Evolutionary conservation across 64 coral and sea anemone species (phyloP), one percentile per base, ranked within the genome.

Genomic region (Pocillopora verrucosa): DNA sequence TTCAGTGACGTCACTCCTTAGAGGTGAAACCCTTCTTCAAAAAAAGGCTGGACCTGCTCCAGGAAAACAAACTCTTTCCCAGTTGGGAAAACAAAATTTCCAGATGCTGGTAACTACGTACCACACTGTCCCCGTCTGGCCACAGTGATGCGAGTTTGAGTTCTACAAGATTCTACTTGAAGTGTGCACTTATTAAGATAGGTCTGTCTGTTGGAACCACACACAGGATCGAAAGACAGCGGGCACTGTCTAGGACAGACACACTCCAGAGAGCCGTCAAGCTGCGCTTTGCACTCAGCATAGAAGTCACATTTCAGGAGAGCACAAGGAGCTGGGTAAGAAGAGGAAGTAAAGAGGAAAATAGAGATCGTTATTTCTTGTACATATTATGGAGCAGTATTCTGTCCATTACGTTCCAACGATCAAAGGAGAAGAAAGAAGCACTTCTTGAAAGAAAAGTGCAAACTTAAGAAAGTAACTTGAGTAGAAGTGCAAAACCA

Each of bases 271-370:
- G 91, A 82, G 10, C 95, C 95, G 36, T 96, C 95, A 20, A 93
- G 63, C 38, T 91, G 80, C 0, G 91, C 61, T 59, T 93, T 37
- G 30, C 95, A 96, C 37, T 69, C 80, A 11, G 95, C 91, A 51
- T 96, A 93, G 78, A 93, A 96, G 36, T 90, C 92, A 82, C 95
- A 96, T 24, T 96, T 93, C 20, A 96, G 77, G 34, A 96, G 88
- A 19, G 91, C 95, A 69, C 95, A 96, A 51, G 95, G 95, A 13
- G 95, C 95, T 96, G 69, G 61, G 80, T 36, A 65, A 22, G 62
- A 60, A 70, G 16, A 22, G 64, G n/a, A 62, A 16, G 80, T 6
- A 12, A 65, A 24, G 5, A 17, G 22, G 34, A 26, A 76, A 38
- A 56, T 37, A 86, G 61, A 11, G 25, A n/a, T 11, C 4, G 19